Percentiles rank a stretch among this genome's conserved stretches.
These are phyloP conservation scores for Ectobius pallidus DNA, from an alignment of 2,888 invertebrate species.

Conservation along the genomic window DNA sequence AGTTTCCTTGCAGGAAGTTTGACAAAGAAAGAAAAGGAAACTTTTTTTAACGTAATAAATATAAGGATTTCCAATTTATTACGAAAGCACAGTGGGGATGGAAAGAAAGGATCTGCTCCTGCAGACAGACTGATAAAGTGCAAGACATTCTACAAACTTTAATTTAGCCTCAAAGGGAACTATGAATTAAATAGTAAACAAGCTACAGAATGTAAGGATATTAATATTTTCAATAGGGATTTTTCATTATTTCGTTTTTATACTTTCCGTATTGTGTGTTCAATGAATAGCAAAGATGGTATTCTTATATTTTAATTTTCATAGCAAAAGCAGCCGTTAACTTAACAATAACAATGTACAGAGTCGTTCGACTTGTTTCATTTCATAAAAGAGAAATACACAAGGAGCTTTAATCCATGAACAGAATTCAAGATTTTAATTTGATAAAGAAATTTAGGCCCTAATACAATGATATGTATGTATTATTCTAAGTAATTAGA, in stretches of 20 bases:
- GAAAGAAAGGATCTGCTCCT: background rate
- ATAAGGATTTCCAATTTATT: constrained; percentile 1
- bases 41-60: background rate
- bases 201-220: background rate
- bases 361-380: too few relatives aligned
- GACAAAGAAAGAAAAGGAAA: background rate
- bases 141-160: too few relatives aligned
- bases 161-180: background rate
- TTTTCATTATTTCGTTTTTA: background rate
- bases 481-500: too few relatives aligned
- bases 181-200: background rate
- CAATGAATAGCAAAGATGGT: background rate
- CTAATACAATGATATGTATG: too few relatives aligned
- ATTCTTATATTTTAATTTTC: background rate
- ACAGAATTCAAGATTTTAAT: too few relatives aligned
- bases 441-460: too few relatives aligned
- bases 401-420: too few relatives aligned
- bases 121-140: too few relatives aligned
- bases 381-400: too few relatives aligned
- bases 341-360: background rate
- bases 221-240: constrained; percentile 1
- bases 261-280: background rate
- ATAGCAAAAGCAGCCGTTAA: background rate
- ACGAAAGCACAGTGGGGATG: background rate
- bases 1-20: background rate